Evolutionary conservation across 1,140 invertebrate genomes (phyloP), one percentile per base, ranked within the genome.

Genomic region (Hypothenemus hampei): DNA sequence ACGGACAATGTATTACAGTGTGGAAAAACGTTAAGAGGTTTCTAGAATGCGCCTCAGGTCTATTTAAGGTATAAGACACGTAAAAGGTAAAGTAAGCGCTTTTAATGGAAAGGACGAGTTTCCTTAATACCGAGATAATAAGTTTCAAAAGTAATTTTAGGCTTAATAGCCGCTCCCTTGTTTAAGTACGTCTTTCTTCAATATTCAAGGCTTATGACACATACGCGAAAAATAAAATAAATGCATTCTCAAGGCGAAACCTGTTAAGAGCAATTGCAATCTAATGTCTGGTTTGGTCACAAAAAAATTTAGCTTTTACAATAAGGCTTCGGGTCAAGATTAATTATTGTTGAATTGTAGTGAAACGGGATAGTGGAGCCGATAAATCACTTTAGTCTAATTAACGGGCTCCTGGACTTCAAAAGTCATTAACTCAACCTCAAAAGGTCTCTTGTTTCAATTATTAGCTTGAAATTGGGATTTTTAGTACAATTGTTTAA

Each of bases 381-480:
- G 31, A 45, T 45, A 29, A 45, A 45, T 45, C 43, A 45, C 43
- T 45, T 45, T n/a, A 29, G 22, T 45, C 24, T 45, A 45, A 45
- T 45, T 45, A 45, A n/a, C n/a, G n/a, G n/a, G n/a, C n/a, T n/a
- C 43, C 18, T 10, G 13, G 43, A 45, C n/a, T 18, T 39, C 18
- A 15, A 39, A 39, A 39, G 40, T 43, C 19, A 43, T 45, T 45
- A 45, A 29, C 24, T 16, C 11, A 29, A 45, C 23, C 43, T 29
- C 24, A 13, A 18, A n/a, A n/a, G n/a, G n/a, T n/a, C n/a, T 24
- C 13, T 29, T 45, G 24, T 45, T 3, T 45, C 23, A 29, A 45
- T 45, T 45, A 45, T 45, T 45, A 45, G 26, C 26, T 45, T 20
- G 8, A 40, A 40, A 20, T 16, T 18, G 2, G n/a, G n/a, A n/a